Evolutionary conservation across 2,888 invertebrate species (phyloP).

Genomic region (Rotaria sp.): DNA sequence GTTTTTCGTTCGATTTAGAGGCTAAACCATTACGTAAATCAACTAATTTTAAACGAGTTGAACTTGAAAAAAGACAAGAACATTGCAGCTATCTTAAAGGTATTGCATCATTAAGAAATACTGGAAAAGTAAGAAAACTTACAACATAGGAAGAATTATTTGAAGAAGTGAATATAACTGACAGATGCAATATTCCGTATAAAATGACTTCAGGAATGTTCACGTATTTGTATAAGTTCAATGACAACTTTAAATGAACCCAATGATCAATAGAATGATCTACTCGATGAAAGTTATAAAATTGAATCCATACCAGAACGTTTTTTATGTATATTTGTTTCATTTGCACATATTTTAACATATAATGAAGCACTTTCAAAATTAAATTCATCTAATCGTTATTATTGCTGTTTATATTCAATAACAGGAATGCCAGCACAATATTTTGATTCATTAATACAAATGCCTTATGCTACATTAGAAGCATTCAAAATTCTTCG

Average conservation of each 20-base stretch:
- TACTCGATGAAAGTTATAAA: conserved; percentile 46
- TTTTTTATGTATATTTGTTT: conserved; percentile 77
- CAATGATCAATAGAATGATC: conserved; percentile 43
- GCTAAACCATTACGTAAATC: conserved; percentile 55
- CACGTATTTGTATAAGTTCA: conserved; percentile 73
- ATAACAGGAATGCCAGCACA: conserved; percentile 68
- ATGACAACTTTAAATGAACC: conserved; percentile 59
- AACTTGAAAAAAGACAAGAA: conserved; percentile 49
- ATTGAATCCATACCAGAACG: background rate
- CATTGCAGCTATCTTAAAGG: conserved; percentile 44
- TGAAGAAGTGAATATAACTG: conserved; percentile 85
- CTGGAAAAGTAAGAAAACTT: conserved; percentile 62
- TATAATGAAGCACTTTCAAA: conserved; percentile 67
- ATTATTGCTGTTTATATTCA: conserved; percentile 63
- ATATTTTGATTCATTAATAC: conserved; percentile 87
- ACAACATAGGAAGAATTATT: conserved; percentile 88
- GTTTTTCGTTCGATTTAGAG: conserved; percentile 44
- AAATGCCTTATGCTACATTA: conserved; percentile 77
- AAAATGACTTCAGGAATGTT: conserved; percentile 71
- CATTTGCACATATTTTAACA: conserved; percentile 74
- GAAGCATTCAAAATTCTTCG: conserved; percentile 81
- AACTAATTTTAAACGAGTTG: conserved; percentile 45
- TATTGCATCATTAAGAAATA: conserved; percentile 41
- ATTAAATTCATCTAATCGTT: conserved; percentile 46
- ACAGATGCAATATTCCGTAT: conserved; percentile 69